Conservation (phyloP, 2,888 invertebrate species). For the Scaptomyza cyrtandrae region DNA sequence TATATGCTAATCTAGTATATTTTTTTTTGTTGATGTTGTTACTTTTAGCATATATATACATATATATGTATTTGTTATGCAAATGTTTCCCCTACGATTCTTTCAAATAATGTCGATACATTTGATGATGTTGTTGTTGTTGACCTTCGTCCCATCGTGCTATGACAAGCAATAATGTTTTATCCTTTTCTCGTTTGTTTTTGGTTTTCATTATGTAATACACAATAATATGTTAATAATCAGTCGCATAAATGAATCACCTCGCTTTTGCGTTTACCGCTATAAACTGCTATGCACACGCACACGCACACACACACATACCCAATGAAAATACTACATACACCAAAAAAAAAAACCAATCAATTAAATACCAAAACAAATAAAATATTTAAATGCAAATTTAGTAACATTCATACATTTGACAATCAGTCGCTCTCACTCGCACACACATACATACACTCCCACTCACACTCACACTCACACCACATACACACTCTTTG, state of each 20-base stretch:
- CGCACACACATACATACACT: neutral
- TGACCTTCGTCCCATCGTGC: conserved; percentile 14
- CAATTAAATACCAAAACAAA: conserved; percentile 2
- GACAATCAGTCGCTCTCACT: neutral
- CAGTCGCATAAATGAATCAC: conserved; percentile 82
- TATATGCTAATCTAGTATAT: conserved; percentile 5
- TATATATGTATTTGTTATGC: neutral
- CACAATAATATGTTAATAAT: conserved; percentile 72
- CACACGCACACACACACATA: neutral
- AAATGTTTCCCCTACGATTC: conserved; percentile 57
- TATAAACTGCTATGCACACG: conserved; percentile 24
- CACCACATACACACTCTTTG: neutral
- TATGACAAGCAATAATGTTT: conserved; percentile 44
- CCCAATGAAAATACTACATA: neutral
- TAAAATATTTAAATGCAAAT: neutral
- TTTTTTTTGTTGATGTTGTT: neutral
- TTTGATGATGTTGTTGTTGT: neutral
- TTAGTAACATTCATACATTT: neutral
- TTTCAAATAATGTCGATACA: conserved; percentile 24
- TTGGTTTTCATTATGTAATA: conserved; percentile 52
- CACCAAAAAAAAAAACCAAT: neutral
- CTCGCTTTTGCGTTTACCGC: conserved; percentile 60
- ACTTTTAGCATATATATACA: neutral
- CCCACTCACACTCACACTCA: conserved; percentile 1
- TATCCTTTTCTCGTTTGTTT: conserved; percentile 7